Percentiles rank a stretch among this genome's conserved stretches.
These are phyloP conservation scores for Pteronura brasiliensis DNA, from an alignment of 2,113 vertebrate species.

Conservation along the genomic window DNA sequence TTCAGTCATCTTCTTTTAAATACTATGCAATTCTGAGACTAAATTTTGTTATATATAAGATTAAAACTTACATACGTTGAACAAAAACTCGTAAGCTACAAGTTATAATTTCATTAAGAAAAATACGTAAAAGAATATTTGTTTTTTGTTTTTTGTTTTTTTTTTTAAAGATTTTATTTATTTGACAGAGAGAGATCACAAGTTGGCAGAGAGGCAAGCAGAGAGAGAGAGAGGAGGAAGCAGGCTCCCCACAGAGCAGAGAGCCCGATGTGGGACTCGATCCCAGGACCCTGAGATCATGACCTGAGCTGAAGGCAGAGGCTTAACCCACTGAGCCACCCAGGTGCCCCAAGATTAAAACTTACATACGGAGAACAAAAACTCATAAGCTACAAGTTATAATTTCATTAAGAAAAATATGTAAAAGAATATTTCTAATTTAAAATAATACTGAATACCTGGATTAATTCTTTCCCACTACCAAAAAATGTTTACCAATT, in stretches of 20 bases:
- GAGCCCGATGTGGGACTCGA: no score
- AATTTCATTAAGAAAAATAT: background rate
- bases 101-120: background rate
- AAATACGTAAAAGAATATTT: background rate
- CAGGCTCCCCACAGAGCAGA: no score
- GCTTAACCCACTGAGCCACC: no score
- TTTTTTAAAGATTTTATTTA: no score
- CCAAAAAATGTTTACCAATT: background rate
- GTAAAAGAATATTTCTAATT: background rate
- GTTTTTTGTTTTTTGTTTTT: no score
- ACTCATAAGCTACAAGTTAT: background rate
- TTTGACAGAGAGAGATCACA: no score
- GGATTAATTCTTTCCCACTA: background rate
- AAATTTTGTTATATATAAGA: background rate
- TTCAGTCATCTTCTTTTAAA: constrained; percentile 1
- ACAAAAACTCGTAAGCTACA: background rate
- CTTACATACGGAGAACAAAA: background rate
- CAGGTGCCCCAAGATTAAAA: constrained; percentile 39
- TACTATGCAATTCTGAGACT: background rate
- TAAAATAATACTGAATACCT: background rate
- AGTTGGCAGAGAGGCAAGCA: no score
- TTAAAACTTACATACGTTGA: background rate
- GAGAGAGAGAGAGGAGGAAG: no score
- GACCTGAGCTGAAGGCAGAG: no score
- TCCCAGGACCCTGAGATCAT: no score